Conservation (phyloP, 2,797 vertebrate species). For the Pantherophis alleghaniensis region DNA sequence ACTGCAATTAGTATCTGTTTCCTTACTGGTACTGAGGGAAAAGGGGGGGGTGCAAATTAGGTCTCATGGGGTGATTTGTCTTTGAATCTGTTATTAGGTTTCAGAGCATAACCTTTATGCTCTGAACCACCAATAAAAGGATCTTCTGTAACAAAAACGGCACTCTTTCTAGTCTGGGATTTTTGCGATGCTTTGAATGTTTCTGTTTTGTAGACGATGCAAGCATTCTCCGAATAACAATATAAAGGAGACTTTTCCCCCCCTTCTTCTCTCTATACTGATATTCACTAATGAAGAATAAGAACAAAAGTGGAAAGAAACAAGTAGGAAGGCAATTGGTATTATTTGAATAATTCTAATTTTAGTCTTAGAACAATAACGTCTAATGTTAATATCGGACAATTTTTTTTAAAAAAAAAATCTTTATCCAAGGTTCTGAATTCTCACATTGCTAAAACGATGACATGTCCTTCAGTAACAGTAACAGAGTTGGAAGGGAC, state of each 20-base stretch:
- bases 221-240: neutral
- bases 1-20: conserved; percentile 54
- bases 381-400: neutral
- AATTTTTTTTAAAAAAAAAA: neutral
- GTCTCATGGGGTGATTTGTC: conserved; percentile 39
- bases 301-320: neutral
- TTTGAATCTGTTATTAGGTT: conserved; percentile 32
- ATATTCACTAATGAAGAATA: neutral
- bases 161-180: neutral
- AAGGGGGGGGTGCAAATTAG: conserved; percentile 36
- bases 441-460: neutral
- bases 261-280: neutral
- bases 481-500: too few relatives aligned
- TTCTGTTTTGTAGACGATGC: neutral
- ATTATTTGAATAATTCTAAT: neutral
- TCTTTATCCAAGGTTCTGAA: neutral
- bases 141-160: conserved; percentile 19
- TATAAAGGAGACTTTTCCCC: neutral
- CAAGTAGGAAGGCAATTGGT: neutral
- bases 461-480: neutral
- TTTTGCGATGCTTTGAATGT: conserved; percentile 8
- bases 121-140: conserved; percentile 37
- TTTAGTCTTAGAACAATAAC: neutral
- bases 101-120: conserved; percentile 21
- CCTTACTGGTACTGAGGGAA: conserved; percentile 23